These are phyloP conservation scores for Eulemur rufifrons DNA, from an alignment of 2,113 vertebrate genomes.

Conservation along the genomic window DNA sequence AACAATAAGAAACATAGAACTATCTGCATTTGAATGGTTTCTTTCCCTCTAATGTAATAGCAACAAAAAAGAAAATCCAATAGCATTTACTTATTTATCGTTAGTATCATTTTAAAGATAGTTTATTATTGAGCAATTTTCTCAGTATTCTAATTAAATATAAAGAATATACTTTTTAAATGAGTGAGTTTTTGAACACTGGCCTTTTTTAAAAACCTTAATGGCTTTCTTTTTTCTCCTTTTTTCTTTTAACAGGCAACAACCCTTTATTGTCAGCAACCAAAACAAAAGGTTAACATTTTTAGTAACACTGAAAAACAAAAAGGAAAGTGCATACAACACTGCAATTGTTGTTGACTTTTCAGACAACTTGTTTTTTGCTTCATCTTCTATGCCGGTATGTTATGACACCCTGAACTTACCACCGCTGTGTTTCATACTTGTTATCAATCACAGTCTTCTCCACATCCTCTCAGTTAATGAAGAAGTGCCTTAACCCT, in stretches of 20 bases:
- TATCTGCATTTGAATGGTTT: background rate
- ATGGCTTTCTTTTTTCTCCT: background rate
- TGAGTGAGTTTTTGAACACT: background rate
- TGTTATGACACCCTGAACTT: constrained; percentile 45
- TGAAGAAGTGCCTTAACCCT: background rate
- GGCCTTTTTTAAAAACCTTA: background rate
- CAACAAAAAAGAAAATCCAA: background rate
- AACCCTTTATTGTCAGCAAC: constrained; percentile 86
- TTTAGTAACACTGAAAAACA: constrained; percentile 87
- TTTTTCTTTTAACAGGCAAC: constrained; percentile 85
- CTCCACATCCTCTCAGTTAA: background rate
- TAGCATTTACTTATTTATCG: background rate
- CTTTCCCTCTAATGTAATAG: background rate
- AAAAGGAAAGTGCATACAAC: constrained; percentile 93
- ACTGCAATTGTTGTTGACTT: constrained; percentile 85
- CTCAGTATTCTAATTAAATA: background rate
- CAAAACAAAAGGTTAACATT: constrained; percentile 89
- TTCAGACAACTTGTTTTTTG: constrained; percentile 93
- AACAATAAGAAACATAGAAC: background rate
- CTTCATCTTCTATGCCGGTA: constrained; percentile 88
- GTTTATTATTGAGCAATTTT: background rate
- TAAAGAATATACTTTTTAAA: background rate
- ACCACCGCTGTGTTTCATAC: background rate
- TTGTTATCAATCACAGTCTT: background rate
- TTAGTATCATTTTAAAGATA: background rate